Conservation (phyloP, 2,113 vertebrate species). For the Amazona guildingii region DNA sequence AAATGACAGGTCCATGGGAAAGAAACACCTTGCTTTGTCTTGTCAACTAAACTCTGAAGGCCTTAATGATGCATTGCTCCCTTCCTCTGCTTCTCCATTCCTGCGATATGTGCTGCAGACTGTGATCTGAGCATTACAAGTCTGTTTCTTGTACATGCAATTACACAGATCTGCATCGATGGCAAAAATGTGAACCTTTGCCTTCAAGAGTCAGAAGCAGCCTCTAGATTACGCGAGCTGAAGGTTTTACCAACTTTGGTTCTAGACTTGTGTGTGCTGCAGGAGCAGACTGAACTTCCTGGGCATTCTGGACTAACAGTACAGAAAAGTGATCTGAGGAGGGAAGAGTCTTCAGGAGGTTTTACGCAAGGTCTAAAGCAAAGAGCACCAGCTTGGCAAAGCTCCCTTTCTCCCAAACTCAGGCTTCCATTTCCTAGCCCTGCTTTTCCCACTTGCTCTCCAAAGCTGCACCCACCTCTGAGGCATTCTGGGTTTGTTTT, state of each 20-base stretch:
- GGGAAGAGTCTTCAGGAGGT: neutral
- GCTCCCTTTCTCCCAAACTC: neutral
- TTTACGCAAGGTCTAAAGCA: neutral
- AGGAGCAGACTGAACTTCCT: constrained; percentile 27
- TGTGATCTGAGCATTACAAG: neutral
- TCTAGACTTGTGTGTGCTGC: constrained; percentile 2
- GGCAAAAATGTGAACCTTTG: constrained; percentile 23
- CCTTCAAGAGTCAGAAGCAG: constrained; percentile 7
- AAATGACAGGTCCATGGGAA: constrained; percentile 5
- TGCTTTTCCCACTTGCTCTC: constrained; percentile 21
- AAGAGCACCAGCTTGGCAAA: neutral
- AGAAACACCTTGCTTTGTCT: neutral
- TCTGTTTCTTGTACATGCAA: neutral
- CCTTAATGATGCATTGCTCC: constrained; percentile 62
- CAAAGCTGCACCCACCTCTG: neutral
- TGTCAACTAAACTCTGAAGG: constrained; percentile 57
- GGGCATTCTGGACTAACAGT: neutral
- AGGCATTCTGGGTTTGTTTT: neutral
- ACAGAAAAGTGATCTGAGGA: neutral
- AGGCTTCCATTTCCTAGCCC: constrained; percentile 13
- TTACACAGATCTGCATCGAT: neutral
- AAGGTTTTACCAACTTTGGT: neutral
- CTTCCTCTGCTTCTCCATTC: neutral
- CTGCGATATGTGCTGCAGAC: constrained; percentile 4
- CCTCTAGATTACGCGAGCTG: neutral